These are phyloP conservation scores for Neoseiulus cucumeris DNA, from an alignment of 1,140 invertebrate species.

Conservation along the genomic window DNA sequence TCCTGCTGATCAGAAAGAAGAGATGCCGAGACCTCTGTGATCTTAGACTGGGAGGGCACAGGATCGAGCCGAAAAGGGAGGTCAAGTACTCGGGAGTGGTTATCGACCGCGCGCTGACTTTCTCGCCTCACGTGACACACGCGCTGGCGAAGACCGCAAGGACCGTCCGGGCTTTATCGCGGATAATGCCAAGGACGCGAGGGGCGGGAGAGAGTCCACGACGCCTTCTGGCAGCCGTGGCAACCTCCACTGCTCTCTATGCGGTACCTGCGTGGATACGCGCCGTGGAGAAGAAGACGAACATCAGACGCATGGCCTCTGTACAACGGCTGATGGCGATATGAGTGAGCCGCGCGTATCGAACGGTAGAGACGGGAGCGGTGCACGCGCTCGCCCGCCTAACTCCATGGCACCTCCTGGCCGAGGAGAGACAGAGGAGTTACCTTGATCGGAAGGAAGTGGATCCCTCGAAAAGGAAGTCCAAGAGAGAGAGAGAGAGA, in stretches of 20 bases:
- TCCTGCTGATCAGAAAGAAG: not conserved
- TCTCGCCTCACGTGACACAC: not conserved
- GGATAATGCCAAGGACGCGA: not conserved
- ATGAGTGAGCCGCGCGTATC: not conserved
- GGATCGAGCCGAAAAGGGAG: not conserved
- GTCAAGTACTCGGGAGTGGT: not conserved
- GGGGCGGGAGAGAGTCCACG: not conserved
- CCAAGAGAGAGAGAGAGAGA: not conserved
- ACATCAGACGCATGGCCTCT: not conserved
- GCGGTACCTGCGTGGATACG: not conserved
- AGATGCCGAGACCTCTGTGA: not conserved
- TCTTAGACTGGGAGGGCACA: not conserved
- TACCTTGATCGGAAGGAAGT: not conserved
- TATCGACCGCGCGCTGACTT: not conserved
- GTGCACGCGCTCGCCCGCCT: not conserved
- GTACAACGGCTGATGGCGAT: not conserved
- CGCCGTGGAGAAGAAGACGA: not conserved
- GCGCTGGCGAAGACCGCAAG: not conserved
- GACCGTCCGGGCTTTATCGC: not conserved
- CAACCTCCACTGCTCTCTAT: not conserved
- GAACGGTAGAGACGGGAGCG: not conserved
- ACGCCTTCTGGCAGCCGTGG: not conserved
- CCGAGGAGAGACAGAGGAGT: not conserved
- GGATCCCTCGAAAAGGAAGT: not conserved
- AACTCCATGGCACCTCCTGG: not conserved